These are phyloP conservation scores for Spodoptera exigua DNA, from an alignment of 2,888 invertebrate species.

Conservation along the genomic window DNA sequence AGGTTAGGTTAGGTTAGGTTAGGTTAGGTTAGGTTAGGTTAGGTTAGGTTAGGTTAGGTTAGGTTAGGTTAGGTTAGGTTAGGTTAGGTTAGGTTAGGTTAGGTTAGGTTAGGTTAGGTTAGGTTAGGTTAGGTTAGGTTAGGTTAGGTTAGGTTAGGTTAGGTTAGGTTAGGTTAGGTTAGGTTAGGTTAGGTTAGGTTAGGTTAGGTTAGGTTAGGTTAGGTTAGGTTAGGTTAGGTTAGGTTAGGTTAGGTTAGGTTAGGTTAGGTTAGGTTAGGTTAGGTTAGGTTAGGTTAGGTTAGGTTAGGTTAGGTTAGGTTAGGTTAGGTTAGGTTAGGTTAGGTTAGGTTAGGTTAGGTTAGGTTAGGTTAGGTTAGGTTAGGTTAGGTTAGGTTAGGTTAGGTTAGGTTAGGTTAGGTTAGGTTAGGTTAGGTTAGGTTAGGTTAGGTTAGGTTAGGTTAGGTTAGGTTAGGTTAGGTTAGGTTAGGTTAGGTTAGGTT, in stretches of 20 bases:
- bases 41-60: constrained; percentile 39
- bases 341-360: constrained; percentile 52
- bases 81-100: constrained; percentile 52
- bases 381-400: constrained; percentile 55
- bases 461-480: constrained; percentile 45
- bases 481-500: constrained; percentile 44
- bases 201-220: constrained; percentile 43
- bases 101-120: constrained; percentile 47
- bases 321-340: constrained; percentile 53
- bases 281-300: constrained; percentile 51
- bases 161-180: constrained; percentile 5
- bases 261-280: constrained; percentile 52
- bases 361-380: constrained; percentile 55
- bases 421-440: constrained; percentile 17
- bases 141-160: constrained; percentile 5
- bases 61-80: constrained; percentile 51
- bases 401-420: constrained; percentile 56
- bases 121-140: constrained; percentile 5
- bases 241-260: constrained; percentile 45
- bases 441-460: constrained; percentile 28
- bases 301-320: constrained; percentile 54
- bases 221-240: constrained; percentile 41
- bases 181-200: constrained; percentile 10
- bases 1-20: constrained; percentile 44
- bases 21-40: constrained; percentile 42